Evolutionary conservation across 2,113 vertebrate genomes (phyloP).

Genomic region (Melanocharis versteri): DNA sequence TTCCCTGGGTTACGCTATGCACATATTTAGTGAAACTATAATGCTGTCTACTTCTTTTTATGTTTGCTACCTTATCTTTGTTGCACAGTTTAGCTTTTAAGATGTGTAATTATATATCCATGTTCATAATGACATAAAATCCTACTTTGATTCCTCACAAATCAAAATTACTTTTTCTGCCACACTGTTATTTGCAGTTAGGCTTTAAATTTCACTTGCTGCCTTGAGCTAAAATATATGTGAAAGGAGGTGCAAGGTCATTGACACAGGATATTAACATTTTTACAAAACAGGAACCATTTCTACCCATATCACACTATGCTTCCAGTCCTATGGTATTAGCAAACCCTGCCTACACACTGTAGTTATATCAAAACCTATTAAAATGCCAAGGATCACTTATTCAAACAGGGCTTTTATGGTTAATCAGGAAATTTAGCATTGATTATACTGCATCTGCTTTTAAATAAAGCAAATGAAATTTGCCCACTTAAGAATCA

Average conservation of each 20-base stretch:
- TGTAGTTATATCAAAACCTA: not conserved
- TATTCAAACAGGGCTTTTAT: slow-evolving; percentile 5
- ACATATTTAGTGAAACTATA: slow-evolving; percentile 1
- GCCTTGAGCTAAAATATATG: not conserved
- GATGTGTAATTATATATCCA: not conserved
- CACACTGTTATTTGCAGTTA: not conserved
- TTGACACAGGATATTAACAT: not conserved
- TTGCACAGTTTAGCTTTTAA: slow-evolving; percentile 37
- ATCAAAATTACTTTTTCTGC: not conserved
- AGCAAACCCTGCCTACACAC: not conserved
- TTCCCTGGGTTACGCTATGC: not conserved
- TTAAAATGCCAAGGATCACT: slow-evolving; percentile 12
- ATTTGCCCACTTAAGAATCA: slow-evolving; percentile 27
- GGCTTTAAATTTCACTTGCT: slow-evolving; percentile 3
- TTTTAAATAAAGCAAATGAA: slow-evolving; percentile 22
- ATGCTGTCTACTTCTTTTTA: not conserved
- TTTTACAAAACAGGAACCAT: not conserved
- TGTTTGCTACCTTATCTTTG: slow-evolving; percentile 3
- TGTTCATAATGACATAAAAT: slow-evolving; percentile 9
- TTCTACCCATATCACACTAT: not conserved
- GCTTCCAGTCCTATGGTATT: not conserved
- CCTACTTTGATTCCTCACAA: not conserved
- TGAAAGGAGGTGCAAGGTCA: slow-evolving; percentile 42
- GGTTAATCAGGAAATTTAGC: slow-evolving; percentile 16
- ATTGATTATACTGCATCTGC: not conserved